These are phyloP conservation scores for Oncopodura yosiiana DNA, from an alignment of 1,140 invertebrate species.

Conservation along the genomic window DNA sequence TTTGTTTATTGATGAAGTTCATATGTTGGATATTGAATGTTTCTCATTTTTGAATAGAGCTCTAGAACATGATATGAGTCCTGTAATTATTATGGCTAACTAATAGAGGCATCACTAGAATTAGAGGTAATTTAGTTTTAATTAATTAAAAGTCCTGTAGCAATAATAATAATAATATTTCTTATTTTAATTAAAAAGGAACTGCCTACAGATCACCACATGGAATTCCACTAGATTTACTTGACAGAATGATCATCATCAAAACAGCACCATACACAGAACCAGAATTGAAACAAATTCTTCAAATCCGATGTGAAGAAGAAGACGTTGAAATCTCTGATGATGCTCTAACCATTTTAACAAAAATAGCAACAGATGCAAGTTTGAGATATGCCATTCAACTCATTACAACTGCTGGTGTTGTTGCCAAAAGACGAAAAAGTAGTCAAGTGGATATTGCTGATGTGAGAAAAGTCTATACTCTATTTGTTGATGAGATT, in stretches of 20 bases:
- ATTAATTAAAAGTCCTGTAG: too few relatives aligned
- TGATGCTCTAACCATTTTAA: conserved; percentile 83
- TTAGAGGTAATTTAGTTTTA: conserved; percentile 91
- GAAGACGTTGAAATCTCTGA: conserved; percentile 92
- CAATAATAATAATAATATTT: too few relatives aligned
- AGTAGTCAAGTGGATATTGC: conserved; percentile 59
- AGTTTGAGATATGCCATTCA: conserved; percentile 97
- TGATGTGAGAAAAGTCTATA: conserved; percentile 91
- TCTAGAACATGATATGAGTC: conserved; percentile 92
- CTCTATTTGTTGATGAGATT: conserved; percentile 85
- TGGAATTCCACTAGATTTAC: conserved; percentile 89
- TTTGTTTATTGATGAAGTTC: conserved; percentile 82
- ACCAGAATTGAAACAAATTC: conserved; percentile 80
- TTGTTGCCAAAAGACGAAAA: conserved; percentile 74
- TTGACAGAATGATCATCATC: conserved; percentile 93
- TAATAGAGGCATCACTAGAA: conserved; percentile 93
- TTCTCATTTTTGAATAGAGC: conserved; percentile 96
- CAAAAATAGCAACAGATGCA: conserved; percentile 83
- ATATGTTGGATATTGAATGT: conserved; percentile 98
- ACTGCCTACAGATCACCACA: conserved; percentile 69
- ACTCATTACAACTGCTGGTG: conserved; percentile 86
- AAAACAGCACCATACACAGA: conserved; percentile 80
- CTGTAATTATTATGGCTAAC: conserved; percentile 97
- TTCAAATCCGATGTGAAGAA: conserved; percentile 80
- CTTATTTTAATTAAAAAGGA: too few relatives aligned